These are phyloP conservation scores for Xanthorhoe spadicearia DNA, from an alignment of 2,888 invertebrate genomes.

Conservation along the genomic window DNA sequence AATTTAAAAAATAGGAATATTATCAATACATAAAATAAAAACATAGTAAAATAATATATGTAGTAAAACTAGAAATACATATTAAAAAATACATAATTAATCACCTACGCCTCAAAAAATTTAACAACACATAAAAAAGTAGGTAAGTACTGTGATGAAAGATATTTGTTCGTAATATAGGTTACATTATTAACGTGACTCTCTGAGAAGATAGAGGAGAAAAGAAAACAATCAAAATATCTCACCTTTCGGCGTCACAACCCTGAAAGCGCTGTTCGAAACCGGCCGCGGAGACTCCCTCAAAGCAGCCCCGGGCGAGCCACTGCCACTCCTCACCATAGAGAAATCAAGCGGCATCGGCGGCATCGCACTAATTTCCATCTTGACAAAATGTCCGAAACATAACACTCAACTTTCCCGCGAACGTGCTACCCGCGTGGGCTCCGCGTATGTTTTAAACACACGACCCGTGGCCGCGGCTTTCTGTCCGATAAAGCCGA, in stretches of 20 bases:
- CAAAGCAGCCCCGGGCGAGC: conserved; percentile 62
- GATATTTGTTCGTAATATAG: no score
- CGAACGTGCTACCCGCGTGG: conserved; percentile 76
- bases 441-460: conserved; percentile 76
- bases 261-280: conserved; percentile 86
- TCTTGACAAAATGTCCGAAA: conserved; percentile 49
- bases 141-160: no score
- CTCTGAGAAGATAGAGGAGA: not conserved
- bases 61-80: no score
- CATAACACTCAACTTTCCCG: conserved; percentile 54
- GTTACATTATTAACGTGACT: no score
- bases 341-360: conserved; percentile 89
- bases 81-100: no score
- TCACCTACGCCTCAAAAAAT: no score
- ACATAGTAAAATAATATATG: no score
- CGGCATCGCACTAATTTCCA: conserved; percentile 86
- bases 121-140: no score
- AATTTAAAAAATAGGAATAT: no score
- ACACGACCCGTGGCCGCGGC: conserved; percentile 62
- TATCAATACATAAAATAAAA: no score
- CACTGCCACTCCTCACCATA: conserved; percentile 78
- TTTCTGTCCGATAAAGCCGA: conserved; percentile 75
- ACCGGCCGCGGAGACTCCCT: conserved; percentile 76
- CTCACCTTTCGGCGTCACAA: conserved; percentile 88
- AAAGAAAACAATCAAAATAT: not conserved